phyloP scores from a whole-genome alignment of 2,888 invertebrate genomes.

The Ophraella communa region DNA sequence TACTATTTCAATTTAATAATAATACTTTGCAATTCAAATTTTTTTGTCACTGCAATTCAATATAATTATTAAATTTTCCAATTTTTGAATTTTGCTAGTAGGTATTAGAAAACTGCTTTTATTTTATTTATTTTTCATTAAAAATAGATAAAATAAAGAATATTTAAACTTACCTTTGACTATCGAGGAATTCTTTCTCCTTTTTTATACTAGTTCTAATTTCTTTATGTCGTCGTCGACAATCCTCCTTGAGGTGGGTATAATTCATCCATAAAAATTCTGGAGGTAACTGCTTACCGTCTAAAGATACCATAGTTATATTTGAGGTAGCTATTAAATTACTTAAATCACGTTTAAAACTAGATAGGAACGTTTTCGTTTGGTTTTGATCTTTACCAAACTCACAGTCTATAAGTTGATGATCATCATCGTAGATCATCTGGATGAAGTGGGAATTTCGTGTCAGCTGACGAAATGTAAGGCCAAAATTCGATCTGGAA shows the following conservation, averaged over 20 bases:
- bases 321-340: constrained; percentile 59
- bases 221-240: constrained; percentile 59
- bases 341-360: constrained; percentile 65
- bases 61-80: no score
- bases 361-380: constrained; percentile 66
- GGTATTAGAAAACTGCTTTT: no score
- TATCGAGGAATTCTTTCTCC: constrained; percentile 26
- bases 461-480: constrained; percentile 72
- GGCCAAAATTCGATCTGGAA: constrained; percentile 51
- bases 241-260: constrained; percentile 65
- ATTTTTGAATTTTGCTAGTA: no score
- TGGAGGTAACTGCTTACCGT: constrained; percentile 62
- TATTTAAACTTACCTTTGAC: constrained; percentile 36
- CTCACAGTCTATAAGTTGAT: constrained; percentile 72
- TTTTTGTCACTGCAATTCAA: no score
- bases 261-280: constrained; percentile 68
- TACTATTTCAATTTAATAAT: no score
- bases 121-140: not conserved
- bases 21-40: no score
- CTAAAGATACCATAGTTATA: constrained; percentile 65
- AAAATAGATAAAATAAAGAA: not conserved
- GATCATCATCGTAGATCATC: constrained; percentile 69
- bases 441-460: constrained; percentile 73
- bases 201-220: constrained; percentile 41
- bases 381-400: constrained; percentile 65